Evolutionary conservation across 2,113 vertebrate genomes (phyloP).

Genomic region (Todiramphus saurophagus): DNA sequence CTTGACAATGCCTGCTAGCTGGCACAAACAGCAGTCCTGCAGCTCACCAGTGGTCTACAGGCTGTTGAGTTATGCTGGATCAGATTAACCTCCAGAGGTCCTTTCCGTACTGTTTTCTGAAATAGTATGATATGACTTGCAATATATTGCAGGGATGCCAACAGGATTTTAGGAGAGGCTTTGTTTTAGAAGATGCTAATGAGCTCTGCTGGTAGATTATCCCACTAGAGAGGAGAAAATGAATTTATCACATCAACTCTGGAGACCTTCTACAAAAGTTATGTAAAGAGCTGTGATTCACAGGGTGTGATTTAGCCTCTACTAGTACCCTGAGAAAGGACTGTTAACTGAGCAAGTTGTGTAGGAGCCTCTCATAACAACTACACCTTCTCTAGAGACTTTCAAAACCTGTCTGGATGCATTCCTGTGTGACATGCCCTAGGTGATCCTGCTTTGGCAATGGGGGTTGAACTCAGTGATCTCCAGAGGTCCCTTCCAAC

Average conservation of each 20-base stretch:
- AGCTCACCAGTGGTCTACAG: background rate
- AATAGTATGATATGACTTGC: background rate
- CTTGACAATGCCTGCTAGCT: background rate
- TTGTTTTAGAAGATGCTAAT: constrained; percentile 48
- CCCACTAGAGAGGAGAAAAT: constrained; percentile 4
- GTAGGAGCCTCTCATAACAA: background rate
- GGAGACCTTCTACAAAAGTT: constrained; percentile 19
- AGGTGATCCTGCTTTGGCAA: no score
- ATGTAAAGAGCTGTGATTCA: background rate
- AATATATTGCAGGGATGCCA: constrained; percentile 38
- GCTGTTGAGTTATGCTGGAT: background rate
- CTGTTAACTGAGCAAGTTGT: background rate
- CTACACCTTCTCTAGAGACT: background rate
- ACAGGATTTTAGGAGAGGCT: constrained; percentile 26
- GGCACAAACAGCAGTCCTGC: background rate
- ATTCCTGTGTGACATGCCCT: no score
- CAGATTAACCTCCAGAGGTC: constrained; percentile 27
- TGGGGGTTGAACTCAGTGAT: no score
- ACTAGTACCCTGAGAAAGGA: background rate
- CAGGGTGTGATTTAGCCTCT: background rate
- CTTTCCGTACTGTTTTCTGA: constrained; percentile 12
- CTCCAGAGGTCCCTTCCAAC: no score
- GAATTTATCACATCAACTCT: constrained; percentile 20
- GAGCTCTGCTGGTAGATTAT: constrained; percentile 38
- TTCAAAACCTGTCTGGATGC: no score